Percentiles rank a stretch among this genome's conserved stretches.
Conservation (phyloP, 1,140 invertebrate genomes). For the Cephus cinctus region DNA sequence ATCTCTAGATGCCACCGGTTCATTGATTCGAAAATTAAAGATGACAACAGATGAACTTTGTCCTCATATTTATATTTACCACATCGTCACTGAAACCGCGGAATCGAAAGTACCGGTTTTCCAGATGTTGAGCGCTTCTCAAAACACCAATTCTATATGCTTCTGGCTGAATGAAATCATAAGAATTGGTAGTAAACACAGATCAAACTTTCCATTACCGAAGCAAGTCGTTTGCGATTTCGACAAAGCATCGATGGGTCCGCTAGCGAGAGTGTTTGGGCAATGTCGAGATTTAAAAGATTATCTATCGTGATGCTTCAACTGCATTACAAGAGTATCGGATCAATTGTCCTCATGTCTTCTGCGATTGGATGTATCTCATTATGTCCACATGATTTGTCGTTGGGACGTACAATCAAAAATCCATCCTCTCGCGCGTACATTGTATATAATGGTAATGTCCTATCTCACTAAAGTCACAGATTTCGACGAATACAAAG, state of each 20-base stretch:
- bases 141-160: conserved; percentile 4
- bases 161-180: conserved; percentile 9
- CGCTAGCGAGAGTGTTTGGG: background rate
- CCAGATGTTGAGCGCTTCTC: conserved; percentile 4
- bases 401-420: background rate
- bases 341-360: background rate
- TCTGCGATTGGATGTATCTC: background rate
- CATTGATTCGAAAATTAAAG: conserved; percentile 7
- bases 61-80: conserved; percentile 13
- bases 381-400: background rate
- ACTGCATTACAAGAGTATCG: background rate
- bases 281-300: background rate
- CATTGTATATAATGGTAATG: background rate
- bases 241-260: background rate
- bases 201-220: background rate
- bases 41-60: conserved; percentile 7
- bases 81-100: background rate
- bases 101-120: conserved; percentile 2
- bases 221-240: background rate
- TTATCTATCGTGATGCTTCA: background rate
- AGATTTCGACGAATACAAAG: background rate
- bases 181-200: background rate
- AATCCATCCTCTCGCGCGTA: background rate
- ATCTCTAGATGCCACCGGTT: conserved; percentile 10
- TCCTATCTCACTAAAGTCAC: background rate